phyloP scores from a whole-genome alignment of 2,113 vertebrate species.

The Heterochromis multidens region DNA sequence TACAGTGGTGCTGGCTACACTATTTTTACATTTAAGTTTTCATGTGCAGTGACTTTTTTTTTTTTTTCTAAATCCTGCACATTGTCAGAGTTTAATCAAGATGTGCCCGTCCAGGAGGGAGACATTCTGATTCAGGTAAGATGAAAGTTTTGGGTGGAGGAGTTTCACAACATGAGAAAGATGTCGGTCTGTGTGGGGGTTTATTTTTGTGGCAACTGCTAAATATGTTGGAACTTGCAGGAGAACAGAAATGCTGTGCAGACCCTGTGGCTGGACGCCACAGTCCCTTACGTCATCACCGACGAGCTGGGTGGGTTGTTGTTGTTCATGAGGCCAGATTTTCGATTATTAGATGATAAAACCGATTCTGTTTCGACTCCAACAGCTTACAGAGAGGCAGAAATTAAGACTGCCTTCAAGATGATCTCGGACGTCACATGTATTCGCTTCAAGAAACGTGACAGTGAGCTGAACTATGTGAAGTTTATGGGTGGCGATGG shows the following conservation, averaged over 20 bases:
- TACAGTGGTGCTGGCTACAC: background rate
- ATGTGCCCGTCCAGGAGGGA: background rate
- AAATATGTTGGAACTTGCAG: background rate
- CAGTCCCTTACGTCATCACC: background rate
- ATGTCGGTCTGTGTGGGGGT: background rate
- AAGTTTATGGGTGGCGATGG: background rate
- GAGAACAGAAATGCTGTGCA: constrained; percentile 40
- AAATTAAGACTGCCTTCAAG: constrained; percentile 13
- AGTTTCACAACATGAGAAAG: too few species aligned
- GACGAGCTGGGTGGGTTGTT: background rate
- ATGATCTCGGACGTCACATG: constrained; percentile 33
- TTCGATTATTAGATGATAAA: background rate
- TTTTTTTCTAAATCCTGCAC: background rate
- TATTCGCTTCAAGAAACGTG: constrained; percentile 23
- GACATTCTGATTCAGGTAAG: constrained; percentile 40
- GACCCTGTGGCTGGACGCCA: background rate
- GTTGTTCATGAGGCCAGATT: background rate
- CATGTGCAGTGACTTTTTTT: background rate
- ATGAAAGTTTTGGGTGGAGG: too few species aligned
- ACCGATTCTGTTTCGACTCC: background rate
- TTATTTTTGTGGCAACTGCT: background rate
- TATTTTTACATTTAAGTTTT: background rate
- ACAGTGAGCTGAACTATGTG: constrained; percentile 5
- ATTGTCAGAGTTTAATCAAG: background rate
- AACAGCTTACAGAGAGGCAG: background rate